Base-by-base conservation (phyloP, 2,888 invertebrate genomes). In the Drosophila tripunctata region DNA sequence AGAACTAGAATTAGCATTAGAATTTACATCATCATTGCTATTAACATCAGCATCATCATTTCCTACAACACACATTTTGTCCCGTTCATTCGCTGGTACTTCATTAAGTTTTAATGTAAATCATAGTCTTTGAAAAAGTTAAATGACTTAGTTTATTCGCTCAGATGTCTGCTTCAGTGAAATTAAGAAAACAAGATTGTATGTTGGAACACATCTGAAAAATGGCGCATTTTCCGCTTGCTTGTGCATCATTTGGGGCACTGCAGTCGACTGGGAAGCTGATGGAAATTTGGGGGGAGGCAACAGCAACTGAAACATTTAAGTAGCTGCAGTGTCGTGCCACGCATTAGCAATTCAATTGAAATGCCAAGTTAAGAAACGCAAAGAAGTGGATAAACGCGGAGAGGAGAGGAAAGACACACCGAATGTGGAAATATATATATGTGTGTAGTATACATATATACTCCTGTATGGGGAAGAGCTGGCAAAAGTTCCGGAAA, bases 261-360 rank as follows among this genome's bases (percentile, higher is more conserved):
- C 21, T 21, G 30, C 38, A 30, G 8, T 38, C 19, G 30, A 12
- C 27, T 27, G 36, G 12, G 6, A 10, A 22, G 15, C 15, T 48
- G 1, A 10, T 10, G 8, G 10, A 22, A 21, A 12, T 10, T 5
- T 4, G 12, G 14, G n/a, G 21, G 40, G 22, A 12, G 14, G 57
- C 48, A 19, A 10, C 12, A 45, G 24, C 10, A 66, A 54, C 38
- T 63, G 60, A 52, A 64, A 43, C 66, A 62, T 76, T 79, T 62
- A 62, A 55, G 61, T 61, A 76, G 54, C 69, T 68, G 68, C 57
- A 61, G 35, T 44, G 36, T 51, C 22, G 27, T 19, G 12, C 24
- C 24, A 50, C 44, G 55, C 72, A 76, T 73, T 67, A 64, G 54
- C 64, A 58, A 77, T 79, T 77, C 79, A 76, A 79, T 77, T 73